Evolutionary conservation across 2,113 vertebrate species (phyloP), one percentile per base, ranked within the genome.

Genomic region (Albula goreensis): DNA sequence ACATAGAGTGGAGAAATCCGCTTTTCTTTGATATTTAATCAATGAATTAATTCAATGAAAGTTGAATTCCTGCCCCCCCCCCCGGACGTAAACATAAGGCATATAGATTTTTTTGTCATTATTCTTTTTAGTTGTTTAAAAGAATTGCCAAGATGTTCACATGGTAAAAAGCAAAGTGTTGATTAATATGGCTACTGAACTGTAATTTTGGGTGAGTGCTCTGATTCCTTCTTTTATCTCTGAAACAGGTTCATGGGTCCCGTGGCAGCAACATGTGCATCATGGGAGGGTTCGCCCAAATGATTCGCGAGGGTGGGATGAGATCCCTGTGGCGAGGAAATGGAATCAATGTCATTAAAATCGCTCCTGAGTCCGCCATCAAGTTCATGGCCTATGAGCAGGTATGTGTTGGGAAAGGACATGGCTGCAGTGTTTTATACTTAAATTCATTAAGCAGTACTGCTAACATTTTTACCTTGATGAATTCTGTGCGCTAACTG

Each of bases 361-460:
- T 99, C 1, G 98, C 98, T 0, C 98, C 98, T 0, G 98, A 99
- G 87, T 95, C 98, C 0, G 98, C 98, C 50, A 97, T 99, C 81
- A 99, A 99, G 87, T 99, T 99, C 93, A 99, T 99, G 98, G 98
- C 97, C 0, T 99, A 99, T 0, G 98, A 99, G 86, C 98, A 99
- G 97, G 98, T 99, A 89, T 0, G 91, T 22, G 15, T n/a, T 11
- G 12, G 2, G 19, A 77, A 22, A 19, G 22, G n/a, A 1, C 5
- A n/a, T 13, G 17, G n/a, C 66, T n/a, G 2, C 50, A 4, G 51
- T 41, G n/a, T 25, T 41, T 25, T 22, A 25, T 19, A n/a, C 4
- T 74, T 63, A 4, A 9, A 9, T 74, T 8, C 22, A 25, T 74
- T 74, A 74, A 31, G 5, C 22, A 10, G 22, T 31, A 31, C 70